These are phyloP conservation scores for Mirza zaza DNA, from an alignment of 2,113 vertebrate species.

Conservation along the genomic window DNA sequence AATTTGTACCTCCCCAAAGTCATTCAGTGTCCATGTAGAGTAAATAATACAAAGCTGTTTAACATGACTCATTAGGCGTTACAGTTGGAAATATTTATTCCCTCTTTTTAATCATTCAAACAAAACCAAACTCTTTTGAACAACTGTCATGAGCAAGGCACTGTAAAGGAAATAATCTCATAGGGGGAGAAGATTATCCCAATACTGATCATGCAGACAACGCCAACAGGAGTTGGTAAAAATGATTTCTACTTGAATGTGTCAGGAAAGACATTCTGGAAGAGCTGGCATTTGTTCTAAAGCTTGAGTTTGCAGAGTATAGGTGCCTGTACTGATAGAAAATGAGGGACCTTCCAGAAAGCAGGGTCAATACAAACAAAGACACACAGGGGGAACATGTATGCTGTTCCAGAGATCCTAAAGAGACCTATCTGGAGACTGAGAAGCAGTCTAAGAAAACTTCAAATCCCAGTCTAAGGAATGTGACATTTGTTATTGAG, in stretches of 20 bases:
- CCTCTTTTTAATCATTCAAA: background rate
- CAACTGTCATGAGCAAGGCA: background rate
- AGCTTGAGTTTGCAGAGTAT: background rate
- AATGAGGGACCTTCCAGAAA: background rate
- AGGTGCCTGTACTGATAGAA: background rate
- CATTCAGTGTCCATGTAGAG: background rate
- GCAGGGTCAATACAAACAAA: background rate
- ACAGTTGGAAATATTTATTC: background rate
- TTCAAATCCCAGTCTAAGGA: background rate
- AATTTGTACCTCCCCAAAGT: slow-evolving; percentile 54
- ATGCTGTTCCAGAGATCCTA: background rate
- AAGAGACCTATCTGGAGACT: background rate
- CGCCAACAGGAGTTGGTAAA: background rate
- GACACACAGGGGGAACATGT: background rate
- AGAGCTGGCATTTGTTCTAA: background rate
- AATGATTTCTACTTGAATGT: background rate
- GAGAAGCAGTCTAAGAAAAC: background rate
- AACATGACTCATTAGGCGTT: slow-evolving; percentile 14
- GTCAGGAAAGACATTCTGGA: background rate
- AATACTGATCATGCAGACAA: background rate
- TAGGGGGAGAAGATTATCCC: background rate
- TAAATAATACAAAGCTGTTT: slow-evolving; percentile 43
- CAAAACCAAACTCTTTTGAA: background rate
- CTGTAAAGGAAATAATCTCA: background rate
- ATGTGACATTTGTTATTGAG: background rate